A percentile compares a stretch with the other conserved stretches of the same genome.
Evolutionary conservation across 2,797 vertebrate species (phyloP).

Genomic region (Trachops cirrhosus): DNA sequence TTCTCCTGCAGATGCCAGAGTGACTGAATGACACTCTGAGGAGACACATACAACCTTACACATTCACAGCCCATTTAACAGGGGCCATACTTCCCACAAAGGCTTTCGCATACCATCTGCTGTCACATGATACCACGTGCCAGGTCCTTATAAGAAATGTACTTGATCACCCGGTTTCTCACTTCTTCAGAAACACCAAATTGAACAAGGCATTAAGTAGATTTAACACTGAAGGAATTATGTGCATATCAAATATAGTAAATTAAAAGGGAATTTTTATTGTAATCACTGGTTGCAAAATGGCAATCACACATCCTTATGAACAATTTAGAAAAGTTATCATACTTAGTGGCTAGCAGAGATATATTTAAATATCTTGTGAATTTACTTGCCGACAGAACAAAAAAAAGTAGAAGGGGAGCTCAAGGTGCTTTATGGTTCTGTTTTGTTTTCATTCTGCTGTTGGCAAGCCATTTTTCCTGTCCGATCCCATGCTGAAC

Average conservation of each 20-base stretch:
- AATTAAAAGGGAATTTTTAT: conserved; percentile 63
- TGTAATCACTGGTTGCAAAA: conserved; percentile 33
- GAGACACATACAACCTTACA: conserved; percentile 46
- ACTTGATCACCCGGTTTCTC: conserved; percentile 60
- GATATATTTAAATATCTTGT: not conserved
- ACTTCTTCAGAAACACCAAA: conserved; percentile 62
- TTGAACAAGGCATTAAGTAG: conserved; percentile 55
- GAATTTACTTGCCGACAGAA: conserved; percentile 14
- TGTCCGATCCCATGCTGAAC: not conserved
- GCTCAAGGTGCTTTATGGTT: not conserved
- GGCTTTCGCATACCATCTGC: conserved; percentile 73
- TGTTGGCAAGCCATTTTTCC: not conserved
- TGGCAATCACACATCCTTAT: conserved; percentile 28
- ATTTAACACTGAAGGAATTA: conserved; percentile 60
- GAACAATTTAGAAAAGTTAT: conserved; percentile 60
- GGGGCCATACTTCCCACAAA: conserved; percentile 58
- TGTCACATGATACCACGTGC: conserved; percentile 55
- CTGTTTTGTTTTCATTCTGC: not conserved
- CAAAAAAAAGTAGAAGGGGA: not conserved
- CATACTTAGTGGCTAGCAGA: conserved; percentile 21
- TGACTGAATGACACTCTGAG: conserved; percentile 40
- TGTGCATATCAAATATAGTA: conserved; percentile 21
- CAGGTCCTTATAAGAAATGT: conserved; percentile 57
- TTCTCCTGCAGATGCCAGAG: conserved; percentile 40
- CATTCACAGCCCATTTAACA: conserved; percentile 46